Base-by-base conservation (phyloP, 2,797 vertebrate genomes). In the Sebastes vulpes region DNA sequence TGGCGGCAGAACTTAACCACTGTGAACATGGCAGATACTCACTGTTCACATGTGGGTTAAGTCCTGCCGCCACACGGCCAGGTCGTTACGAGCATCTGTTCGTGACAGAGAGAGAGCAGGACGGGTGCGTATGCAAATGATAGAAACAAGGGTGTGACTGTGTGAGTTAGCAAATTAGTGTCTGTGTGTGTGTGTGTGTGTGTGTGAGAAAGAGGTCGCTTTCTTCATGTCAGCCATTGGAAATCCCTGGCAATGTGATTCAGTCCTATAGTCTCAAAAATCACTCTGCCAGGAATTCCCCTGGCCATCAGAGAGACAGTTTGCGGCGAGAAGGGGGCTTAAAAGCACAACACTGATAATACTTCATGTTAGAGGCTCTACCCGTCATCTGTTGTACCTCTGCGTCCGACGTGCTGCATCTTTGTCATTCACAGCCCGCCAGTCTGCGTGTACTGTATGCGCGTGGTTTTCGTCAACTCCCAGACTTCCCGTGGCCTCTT, bases 221-320 rank as follows among this genome's bases (percentile, higher is more conserved):
- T 89, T 90, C 77, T 89, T 95, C 97, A 77, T 95, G 94, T 95
- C 92, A 96, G 95, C 97, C 91, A 97, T 97, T 98, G 97, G 98
- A 98, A 98, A 98, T 98, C 98, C 97, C 98, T 98, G 98, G 97
- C 98, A 98, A 98, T 98, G 98, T 98, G 98, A 98, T 98, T 98
- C 97, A 96, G 93, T 90, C 89, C 50, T 91, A 85, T 93, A 91
- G 86, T 94, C 90, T 95, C 85, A 97, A 98, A 98, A 98, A 98
- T 98, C 98, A 97, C 98, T 97, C 97, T 97, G 95, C 97, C 98
- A 98, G 97, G 98, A 98, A 98, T 97, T 96, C 98, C 98, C 96
- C 94, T 97, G 95, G 97, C 94, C 96, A 92, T 67, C 94, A 96
- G 97, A 96, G 92, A 75, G 59, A 60, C n/a, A 32, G 61, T 58